Conservation (phyloP, 2,888 invertebrate genomes). For the Pocota personata region DNA sequence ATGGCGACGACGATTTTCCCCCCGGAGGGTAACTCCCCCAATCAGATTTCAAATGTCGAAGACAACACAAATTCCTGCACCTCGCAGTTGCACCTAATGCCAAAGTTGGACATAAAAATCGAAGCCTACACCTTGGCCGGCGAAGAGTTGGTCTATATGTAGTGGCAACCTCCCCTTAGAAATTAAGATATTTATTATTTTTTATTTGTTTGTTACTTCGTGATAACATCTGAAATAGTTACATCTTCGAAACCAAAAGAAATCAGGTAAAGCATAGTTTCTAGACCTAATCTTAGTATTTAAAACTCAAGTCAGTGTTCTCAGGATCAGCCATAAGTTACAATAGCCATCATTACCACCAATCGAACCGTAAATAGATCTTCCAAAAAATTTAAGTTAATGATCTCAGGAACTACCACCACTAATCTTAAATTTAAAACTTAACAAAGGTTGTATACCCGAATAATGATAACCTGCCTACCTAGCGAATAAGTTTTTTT, state of each 20-base stretch:
- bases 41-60: slow-evolving; percentile 48
- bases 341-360: slow-evolving; percentile 35
- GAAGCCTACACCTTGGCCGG: slow-evolving; percentile 47
- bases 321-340: slow-evolving; percentile 50
- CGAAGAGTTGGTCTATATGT: slow-evolving; percentile 53
- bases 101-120: slow-evolving; percentile 60
- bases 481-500: slow-evolving; percentile 9
- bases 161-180: slow-evolving; percentile 3
- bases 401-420: slow-evolving; percentile 64
- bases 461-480: slow-evolving; percentile 10
- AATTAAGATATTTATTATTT: slow-evolving; percentile 52
- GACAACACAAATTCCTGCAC: slow-evolving; percentile 47
- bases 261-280: slow-evolving; percentile 58
- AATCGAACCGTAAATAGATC: slow-evolving; percentile 20
- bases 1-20: slow-evolving; percentile 61
- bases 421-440: slow-evolving; percentile 50
- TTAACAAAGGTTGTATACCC: slow-evolving; percentile 67
- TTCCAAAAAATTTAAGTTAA: slow-evolving; percentile 28
- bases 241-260: slow-evolving; percentile 54
- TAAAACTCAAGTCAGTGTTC: not conserved
- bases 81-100: slow-evolving; percentile 26
- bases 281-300: slow-evolving; percentile 28
- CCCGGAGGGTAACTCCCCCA: slow-evolving; percentile 19
- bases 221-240: slow-evolving; percentile 43
- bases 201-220: slow-evolving; percentile 32